These are phyloP conservation scores for Centropyge bicolor DNA, from an alignment of 2,797 vertebrate genomes.

Conservation along the genomic window DNA sequence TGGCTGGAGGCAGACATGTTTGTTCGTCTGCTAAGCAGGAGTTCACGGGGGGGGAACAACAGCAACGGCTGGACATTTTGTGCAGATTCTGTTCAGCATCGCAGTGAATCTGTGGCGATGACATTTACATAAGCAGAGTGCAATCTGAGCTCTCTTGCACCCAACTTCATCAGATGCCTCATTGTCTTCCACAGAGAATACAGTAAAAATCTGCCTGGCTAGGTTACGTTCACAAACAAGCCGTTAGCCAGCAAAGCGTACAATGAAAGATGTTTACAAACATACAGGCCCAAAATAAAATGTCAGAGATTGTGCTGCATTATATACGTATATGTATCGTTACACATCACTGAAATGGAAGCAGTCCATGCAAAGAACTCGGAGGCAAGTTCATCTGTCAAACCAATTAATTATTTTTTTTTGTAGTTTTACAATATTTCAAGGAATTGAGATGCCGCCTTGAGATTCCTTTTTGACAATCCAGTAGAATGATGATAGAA, in stretches of 20 bases:
- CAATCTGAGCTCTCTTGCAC: conserved; percentile 25
- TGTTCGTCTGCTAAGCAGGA: conserved; percentile 16
- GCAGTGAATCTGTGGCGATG: conserved; percentile 19
- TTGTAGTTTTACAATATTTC: conserved; percentile 20
- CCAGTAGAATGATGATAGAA: conserved; percentile 11
- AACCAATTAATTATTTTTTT: conserved; percentile 8
- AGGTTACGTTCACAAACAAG: not conserved
- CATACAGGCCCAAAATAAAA: not conserved
- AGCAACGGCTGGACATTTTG: conserved; percentile 18
- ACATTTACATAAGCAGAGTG: conserved; percentile 12
- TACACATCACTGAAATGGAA: conserved; percentile 21
- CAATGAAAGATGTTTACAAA: conserved; percentile 5
- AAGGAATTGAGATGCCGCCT: not conserved
- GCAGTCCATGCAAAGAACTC: conserved; percentile 5
- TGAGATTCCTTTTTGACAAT: conserved; percentile 4
- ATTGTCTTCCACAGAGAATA: conserved; percentile 20
- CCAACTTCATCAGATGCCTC: conserved; percentile 14
- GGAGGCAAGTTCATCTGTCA: not conserved
- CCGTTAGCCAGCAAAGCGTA: conserved; percentile 11
- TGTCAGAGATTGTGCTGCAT: conserved; percentile 7
- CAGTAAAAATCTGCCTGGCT: conserved; percentile 8
- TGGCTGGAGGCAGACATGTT: conserved; percentile 29
- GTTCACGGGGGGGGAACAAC: conserved; percentile 39
- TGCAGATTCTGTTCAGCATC: conserved; percentile 28
- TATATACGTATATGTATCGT: not conserved